phyloP scores from a whole-genome alignment of 2,113 vertebrate genomes.

The Petrocephalus microphthalmus region DNA sequence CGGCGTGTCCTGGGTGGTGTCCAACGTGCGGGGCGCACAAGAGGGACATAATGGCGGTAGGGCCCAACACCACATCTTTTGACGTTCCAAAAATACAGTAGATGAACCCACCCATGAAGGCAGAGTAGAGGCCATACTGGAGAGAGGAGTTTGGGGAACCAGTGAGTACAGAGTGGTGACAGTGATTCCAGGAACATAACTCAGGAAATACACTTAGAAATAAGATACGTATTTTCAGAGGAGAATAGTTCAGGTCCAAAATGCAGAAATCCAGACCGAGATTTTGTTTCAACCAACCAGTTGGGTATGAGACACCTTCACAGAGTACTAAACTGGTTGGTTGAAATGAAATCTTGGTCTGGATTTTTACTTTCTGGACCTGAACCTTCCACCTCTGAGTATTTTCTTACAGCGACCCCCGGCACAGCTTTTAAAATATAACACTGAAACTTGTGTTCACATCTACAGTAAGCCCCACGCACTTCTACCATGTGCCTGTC shows the following conservation, averaged over 20 bases:
- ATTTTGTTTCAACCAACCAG: neutral
- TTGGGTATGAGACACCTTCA: neutral
- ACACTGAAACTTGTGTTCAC: neutral
- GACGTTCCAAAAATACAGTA: slow-evolving; percentile 88
- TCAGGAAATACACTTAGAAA: too few species aligned
- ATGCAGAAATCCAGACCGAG: neutral
- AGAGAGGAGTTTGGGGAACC: neutral
- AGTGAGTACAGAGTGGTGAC: neutral
- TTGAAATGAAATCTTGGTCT: neutral
- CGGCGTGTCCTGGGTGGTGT: slow-evolving; percentile 63
- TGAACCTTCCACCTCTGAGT: neutral
- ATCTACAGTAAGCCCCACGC: neutral
- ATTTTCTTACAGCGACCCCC: neutral
- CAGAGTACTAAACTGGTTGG: neutral
- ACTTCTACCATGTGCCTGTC: neutral
- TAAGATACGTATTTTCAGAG: too few species aligned
- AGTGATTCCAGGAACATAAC: neutral
- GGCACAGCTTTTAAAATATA: neutral
- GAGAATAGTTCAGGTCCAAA: neutral
- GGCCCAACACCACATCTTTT: slow-evolving; percentile 88
- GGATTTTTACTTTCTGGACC: neutral
- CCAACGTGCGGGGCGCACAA: slow-evolving; percentile 76
- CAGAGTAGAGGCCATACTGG: slow-evolving; percentile 89
- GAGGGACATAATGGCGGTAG: slow-evolving; percentile 94
- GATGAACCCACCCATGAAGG: slow-evolving; percentile 88